Evolutionary conservation across 2,797 vertebrate species (phyloP).

Genomic region (Merluccius polli): DNA sequence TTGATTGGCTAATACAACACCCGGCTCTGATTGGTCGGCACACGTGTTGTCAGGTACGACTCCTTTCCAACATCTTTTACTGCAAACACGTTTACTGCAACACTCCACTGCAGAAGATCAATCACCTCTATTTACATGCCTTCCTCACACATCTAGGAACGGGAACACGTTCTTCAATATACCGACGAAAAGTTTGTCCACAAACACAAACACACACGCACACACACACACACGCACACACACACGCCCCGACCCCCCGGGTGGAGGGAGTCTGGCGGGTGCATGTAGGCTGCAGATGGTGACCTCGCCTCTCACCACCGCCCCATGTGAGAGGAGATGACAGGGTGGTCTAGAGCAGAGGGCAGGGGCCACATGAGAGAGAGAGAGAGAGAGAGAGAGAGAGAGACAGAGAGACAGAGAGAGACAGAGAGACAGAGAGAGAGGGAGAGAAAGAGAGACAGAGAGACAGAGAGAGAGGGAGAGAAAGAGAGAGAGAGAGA

Average conservation of each 20-base stretch:
- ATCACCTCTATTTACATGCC: background rate
- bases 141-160: no score
- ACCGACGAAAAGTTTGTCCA: no score
- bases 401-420: no score
- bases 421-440: no score
- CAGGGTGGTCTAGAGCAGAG: constrained; percentile 44
- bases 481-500: no score
- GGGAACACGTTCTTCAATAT: no score
- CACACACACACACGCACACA: background rate
- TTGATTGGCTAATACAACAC: background rate
- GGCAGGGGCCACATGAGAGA: constrained; percentile 20
- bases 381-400: background rate
- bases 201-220: no score
- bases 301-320: constrained; percentile 26
- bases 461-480: background rate
- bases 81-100: background rate
- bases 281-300: constrained; percentile 30
- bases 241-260: background rate
- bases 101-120: background rate
- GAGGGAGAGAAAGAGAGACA: background rate
- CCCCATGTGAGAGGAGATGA: constrained; percentile 59
- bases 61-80: background rate
- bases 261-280: constrained; percentile 13
- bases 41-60: background rate
- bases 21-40: background rate